These are phyloP conservation scores for Augochlorella aurata DNA, from an alignment of 2,888 invertebrate genomes.

Conservation along the genomic window DNA sequence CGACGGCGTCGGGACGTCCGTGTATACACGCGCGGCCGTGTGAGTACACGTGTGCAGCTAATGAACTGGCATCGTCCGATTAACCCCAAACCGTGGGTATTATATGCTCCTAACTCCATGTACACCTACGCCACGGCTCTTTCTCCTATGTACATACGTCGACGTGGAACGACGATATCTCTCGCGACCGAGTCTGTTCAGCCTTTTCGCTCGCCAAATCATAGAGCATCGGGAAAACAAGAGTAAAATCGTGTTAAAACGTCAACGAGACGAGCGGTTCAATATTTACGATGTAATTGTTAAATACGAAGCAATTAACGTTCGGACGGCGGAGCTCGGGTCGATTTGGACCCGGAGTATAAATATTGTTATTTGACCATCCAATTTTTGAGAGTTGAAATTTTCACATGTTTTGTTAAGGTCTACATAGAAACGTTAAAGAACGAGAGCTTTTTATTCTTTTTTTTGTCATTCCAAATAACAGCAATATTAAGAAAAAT, in stretches of 20 bases:
- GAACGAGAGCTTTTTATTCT: too few species aligned
- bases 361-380: too few species aligned
- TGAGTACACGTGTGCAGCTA: constrained; percentile 72
- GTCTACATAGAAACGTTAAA: too few species aligned
- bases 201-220: background rate
- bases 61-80: constrained; percentile 80
- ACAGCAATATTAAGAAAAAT: too few species aligned
- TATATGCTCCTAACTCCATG: constrained; percentile 69
- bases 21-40: constrained; percentile 30
- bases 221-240: background rate
- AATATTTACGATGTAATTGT: background rate
- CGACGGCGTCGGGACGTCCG: constrained; percentile 51
- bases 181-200: constrained; percentile 22
- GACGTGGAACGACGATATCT: constrained; percentile 41
- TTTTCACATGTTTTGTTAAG: too few species aligned
- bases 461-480: too few species aligned
- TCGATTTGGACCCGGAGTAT: too few species aligned
- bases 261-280: background rate
- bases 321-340: too few species aligned
- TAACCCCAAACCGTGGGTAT: constrained; percentile 76
- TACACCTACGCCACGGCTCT: constrained; percentile 60
- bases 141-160: constrained; percentile 40
- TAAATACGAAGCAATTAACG: background rate
- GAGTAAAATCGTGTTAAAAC: background rate
- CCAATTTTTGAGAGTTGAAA: too few species aligned